A percentile compares a stretch with the other conserved stretches of the same genome.
These are phyloP conservation scores for Apis laboriosa DNA, from an alignment of 1,140 invertebrate species.

Conservation along the genomic window DNA sequence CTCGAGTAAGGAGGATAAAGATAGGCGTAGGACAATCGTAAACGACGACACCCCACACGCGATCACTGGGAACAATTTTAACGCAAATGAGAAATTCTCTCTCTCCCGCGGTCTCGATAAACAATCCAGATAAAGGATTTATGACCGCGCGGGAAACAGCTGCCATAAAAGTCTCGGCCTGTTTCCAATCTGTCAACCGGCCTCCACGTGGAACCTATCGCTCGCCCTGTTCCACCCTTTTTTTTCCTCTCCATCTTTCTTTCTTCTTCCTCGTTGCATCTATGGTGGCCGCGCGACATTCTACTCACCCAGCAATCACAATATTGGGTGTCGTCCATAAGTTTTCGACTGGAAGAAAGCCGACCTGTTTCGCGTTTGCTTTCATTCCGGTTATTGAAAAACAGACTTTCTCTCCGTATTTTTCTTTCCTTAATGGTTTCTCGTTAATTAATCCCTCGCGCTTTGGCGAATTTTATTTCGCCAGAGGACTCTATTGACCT, in stretches of 20 bases:
- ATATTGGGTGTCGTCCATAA: conserved; percentile 59
- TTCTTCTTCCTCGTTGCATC: conserved; percentile 8
- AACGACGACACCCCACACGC: conserved; percentile 21
- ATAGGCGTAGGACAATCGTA: neutral
- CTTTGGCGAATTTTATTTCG: neutral
- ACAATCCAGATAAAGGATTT: conserved; percentile 70
- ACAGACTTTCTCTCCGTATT: neutral
- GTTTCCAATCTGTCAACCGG: conserved; percentile 72
- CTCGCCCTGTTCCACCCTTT: neutral
- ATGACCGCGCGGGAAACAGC: conserved; percentile 62
- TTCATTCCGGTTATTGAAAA: conserved; percentile 41
- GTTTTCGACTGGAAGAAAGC: conserved; percentile 7
- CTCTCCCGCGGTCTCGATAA: conserved; percentile 54
- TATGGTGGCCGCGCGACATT: conserved; percentile 23
- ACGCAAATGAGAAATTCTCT: conserved; percentile 70
- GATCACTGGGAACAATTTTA: conserved; percentile 61
- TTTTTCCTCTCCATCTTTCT: neutral
- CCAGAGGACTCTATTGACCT: neutral
- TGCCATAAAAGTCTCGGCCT: conserved; percentile 70
- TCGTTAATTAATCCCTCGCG: conserved; percentile 7
- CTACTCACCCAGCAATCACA: conserved; percentile 60
- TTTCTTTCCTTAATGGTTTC: neutral
- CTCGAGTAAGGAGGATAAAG: no score
- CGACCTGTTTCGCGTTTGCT: conserved; percentile 1
- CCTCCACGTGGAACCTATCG: conserved; percentile 36